Conservation (phyloP, 2,113 vertebrate species). For the Hepsetus odoe region DNA sequence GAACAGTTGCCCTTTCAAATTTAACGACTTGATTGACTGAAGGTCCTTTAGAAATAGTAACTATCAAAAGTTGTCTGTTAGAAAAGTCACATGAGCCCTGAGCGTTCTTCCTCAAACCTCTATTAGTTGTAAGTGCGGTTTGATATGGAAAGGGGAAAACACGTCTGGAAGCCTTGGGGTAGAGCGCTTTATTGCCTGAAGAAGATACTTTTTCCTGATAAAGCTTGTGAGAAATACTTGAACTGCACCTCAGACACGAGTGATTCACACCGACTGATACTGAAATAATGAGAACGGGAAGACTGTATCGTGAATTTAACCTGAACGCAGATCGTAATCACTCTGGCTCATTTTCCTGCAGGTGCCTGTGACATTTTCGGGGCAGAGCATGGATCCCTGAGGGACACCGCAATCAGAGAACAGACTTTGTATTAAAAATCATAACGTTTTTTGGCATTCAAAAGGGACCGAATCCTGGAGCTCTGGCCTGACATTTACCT, state of each 20-base stretch:
- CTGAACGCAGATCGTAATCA: background rate
- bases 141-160: background rate
- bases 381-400: background rate
- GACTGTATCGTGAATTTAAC: background rate
- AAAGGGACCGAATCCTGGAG: conserved; percentile 40
- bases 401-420: conserved; percentile 7
- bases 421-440: background rate
- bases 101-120: conserved; percentile 28
- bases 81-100: conserved; percentile 49
- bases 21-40: background rate
- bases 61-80: conserved; percentile 12
- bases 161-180: conserved; percentile 28
- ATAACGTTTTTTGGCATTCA: conserved; percentile 39
- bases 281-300: background rate
- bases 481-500: conserved; percentile 35
- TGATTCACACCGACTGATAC: background rate
- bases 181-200: conserved; percentile 41
- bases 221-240: background rate
- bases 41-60: conserved; percentile 30
- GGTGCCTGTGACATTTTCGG: background rate
- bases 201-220: conserved; percentile 5
- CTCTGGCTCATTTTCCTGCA: background rate
- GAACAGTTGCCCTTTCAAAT: background rate
- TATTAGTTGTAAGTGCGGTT: background rate
- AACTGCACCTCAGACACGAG: background rate